Evolutionary conservation across 2,888 invertebrate species (phyloP), one percentile per base, ranked within the genome.

Genomic region (Seira ritae): DNA sequence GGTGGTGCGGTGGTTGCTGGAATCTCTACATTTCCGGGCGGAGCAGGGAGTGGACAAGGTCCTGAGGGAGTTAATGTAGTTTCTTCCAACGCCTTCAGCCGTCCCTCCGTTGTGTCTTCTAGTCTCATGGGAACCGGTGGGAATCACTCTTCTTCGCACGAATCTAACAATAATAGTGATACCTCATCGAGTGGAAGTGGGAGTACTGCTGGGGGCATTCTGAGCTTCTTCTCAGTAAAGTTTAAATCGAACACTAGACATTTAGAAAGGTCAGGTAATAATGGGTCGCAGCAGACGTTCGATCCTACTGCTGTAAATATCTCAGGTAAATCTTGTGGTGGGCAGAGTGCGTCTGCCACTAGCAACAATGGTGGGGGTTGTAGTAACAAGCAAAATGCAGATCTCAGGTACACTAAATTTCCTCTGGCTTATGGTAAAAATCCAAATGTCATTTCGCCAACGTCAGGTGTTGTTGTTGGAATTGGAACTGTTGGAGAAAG

Each of bases 161-260:
- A 77, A 10, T 60, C 60, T 31, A 82, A 77, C 50, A 80, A 71
- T 71, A 71, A 72, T 42, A 80, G 72, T 31, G 76, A 81, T 67
- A 23, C 69, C 20, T 50, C 74, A 20, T 6, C 37, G 42, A 67
- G 71, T 19, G 68, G 70, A 31, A 66, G 84, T 20, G 70, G 76
- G 10, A 71, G 71, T 50, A 73, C 74, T 42, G 70, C 82, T 60
- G 86, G 87, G 12, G 88, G 88, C n/a, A 79, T 89, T 74, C 79
- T 88, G 31, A 86, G 86, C 78, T 88, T 89, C 65, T 85, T 88
- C 19, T 85, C 86, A 31, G 79, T 85, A 0, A 86, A 85, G 50
- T 89, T 88, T 75, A 86, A 87, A 69, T 86, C 88, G 0, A 84
- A 81, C n/a, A 88, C 87, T 10, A 80, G 85, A 46, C 88, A 89